A percentile compares a stretch with the other conserved stretches of the same genome.
Conservation (phyloP, 2,888 invertebrate genomes). For the Nymphalis polychloros region DNA sequence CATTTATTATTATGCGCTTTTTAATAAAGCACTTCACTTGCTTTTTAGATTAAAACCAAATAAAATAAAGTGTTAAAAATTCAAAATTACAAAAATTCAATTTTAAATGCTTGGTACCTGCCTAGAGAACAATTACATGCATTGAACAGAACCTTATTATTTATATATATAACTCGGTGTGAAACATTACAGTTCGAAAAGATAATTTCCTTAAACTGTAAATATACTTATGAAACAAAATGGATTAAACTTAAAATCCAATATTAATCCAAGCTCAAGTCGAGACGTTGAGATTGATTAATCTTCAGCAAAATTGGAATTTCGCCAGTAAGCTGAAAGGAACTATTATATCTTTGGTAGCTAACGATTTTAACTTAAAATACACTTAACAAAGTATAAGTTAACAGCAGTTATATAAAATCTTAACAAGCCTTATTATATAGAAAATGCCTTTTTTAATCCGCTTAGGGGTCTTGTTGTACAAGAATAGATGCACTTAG, state of each 20-base stretch:
- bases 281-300: background rate
- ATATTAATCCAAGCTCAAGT: slow-evolving; percentile 1
- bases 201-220: background rate
- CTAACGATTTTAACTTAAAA: background rate
- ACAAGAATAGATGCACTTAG: background rate
- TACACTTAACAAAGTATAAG: background rate
- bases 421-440: slow-evolving; percentile 6
- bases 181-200: background rate
- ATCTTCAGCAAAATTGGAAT: slow-evolving; percentile 8
- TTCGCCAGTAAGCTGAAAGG: background rate
- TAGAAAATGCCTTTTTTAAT: slow-evolving; percentile 15
- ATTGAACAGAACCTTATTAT: too few relatives aligned
- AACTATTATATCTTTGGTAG: slow-evolving; percentile 1
- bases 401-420: background rate
- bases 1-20: too few relatives aligned
- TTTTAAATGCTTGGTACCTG: too few relatives aligned
- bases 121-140: too few relatives aligned
- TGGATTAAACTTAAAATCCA: slow-evolving; percentile 8
- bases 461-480: slow-evolving; percentile 8
- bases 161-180: too few relatives aligned
- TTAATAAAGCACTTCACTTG: too few relatives aligned
- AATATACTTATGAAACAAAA: background rate
- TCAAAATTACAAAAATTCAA: too few relatives aligned
- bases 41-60: too few relatives aligned
- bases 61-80: too few relatives aligned